Evolutionary conservation across 2,113 vertebrate genomes (phyloP).

Genomic region (Solenodon paradoxus): DNA sequence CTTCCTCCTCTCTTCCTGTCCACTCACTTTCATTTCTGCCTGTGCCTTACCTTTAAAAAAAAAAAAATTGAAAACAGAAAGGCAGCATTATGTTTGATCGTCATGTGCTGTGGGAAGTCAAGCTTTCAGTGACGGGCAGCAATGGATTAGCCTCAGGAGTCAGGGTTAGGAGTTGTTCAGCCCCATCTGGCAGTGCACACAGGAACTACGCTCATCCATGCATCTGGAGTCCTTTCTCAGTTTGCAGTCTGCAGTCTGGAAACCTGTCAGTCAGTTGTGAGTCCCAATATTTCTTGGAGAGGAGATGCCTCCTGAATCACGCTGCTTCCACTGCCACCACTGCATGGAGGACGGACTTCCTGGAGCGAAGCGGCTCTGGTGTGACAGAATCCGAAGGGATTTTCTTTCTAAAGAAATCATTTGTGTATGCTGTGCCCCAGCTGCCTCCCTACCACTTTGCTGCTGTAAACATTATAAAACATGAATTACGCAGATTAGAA

Average conservation of each 20-base stretch:
- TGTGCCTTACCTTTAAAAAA: too few relatives aligned
- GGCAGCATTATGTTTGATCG: neutral
- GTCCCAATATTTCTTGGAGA: too few relatives aligned
- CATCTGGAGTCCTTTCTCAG: neutral
- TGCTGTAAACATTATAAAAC: neutral
- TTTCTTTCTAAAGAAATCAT: neutral
- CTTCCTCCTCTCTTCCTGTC: too few relatives aligned
- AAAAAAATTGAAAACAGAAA: too few relatives aligned
- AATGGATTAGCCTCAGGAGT: neutral
- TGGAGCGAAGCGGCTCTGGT: neutral
- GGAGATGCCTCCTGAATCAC: too few relatives aligned
- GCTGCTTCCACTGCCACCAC: neutral
- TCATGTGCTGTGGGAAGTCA: neutral
- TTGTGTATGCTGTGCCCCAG: neutral
- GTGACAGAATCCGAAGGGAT: neutral
- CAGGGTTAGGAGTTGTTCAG: neutral
- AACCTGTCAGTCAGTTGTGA: neutral
- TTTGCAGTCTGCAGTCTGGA: neutral
- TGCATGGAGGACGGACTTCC: neutral
- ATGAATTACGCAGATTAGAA: neutral
- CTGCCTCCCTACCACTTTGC: neutral
- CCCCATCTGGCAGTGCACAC: neutral
- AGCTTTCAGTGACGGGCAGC: neutral
- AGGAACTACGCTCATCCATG: neutral
- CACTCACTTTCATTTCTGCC: too few relatives aligned